Evolutionary conservation across 2,888 invertebrate genomes (phyloP).

Genomic region (Diploptera punctata): DNA sequence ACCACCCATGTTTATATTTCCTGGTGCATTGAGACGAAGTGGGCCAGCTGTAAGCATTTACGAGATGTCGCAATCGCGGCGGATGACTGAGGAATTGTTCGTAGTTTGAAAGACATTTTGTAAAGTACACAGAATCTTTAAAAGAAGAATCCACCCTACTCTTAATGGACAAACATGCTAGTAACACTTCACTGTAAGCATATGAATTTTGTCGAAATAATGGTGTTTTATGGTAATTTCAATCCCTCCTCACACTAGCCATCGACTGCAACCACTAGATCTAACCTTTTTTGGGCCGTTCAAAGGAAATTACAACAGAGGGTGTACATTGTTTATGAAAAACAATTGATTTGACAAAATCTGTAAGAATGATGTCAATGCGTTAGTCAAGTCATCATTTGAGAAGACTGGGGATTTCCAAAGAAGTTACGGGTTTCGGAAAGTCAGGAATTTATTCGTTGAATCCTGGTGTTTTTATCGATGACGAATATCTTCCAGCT

Average conservation of each 20-base stretch:
- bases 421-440: neutral
- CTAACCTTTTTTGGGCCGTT: conserved; percentile 35
- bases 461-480: too few relatives aligned
- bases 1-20: conserved; percentile 58
- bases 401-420: conserved; percentile 27
- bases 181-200: conserved; percentile 27
- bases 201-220: conserved; percentile 28
- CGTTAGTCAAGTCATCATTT: conserved; percentile 7
- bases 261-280: conserved; percentile 38
- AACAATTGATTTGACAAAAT: conserved; percentile 21
- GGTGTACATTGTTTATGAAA: conserved; percentile 22
- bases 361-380: conserved; percentile 7
- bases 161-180: conserved; percentile 37
- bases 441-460: too few relatives aligned
- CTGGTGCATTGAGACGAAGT: conserved; percentile 51
- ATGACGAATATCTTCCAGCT: too few relatives aligned
- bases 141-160: conserved; percentile 28
- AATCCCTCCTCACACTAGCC: conserved; percentile 39
- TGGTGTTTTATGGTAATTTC: conserved; percentile 34
- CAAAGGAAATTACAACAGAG: conserved; percentile 28
- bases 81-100: conserved; percentile 13
- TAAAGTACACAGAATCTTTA: too few relatives aligned
- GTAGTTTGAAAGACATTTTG: conserved; percentile 35
- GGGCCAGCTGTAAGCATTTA: conserved; percentile 52
- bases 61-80: conserved; percentile 47